Percentiles rank a stretch among this genome's conserved stretches.
These are phyloP conservation scores for Pomacea canaliculata DNA, from an alignment of 2,888 invertebrate species.

Conservation along the genomic window DNA sequence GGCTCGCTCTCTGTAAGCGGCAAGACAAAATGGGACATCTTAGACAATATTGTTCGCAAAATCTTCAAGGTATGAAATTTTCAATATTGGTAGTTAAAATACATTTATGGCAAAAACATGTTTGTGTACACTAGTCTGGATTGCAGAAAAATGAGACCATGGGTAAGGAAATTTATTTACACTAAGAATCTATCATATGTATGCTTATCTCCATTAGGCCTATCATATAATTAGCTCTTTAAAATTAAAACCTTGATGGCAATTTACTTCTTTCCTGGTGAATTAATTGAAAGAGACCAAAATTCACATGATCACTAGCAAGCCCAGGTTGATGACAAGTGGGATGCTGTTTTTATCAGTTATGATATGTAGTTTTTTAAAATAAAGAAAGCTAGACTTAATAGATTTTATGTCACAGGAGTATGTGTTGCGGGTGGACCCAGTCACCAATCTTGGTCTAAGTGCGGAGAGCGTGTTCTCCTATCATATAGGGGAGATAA, in stretches of 20 bases:
- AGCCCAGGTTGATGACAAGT: too few species aligned
- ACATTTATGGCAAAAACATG: background rate
- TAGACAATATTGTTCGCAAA: slow-evolving; percentile 90
- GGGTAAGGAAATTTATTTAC: background rate
- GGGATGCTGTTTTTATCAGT: too few species aligned
- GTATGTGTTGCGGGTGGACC: slow-evolving; percentile 90
- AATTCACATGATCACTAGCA: too few species aligned
- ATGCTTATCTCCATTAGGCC: background rate
- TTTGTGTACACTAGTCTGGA: background rate
- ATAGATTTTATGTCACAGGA: slow-evolving; percentile 73
- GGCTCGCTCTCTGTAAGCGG: slow-evolving; percentile 91
- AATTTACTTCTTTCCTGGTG: too few species aligned
- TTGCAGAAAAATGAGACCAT: background rate
- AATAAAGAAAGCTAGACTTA: too few species aligned
- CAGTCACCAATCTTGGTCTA: slow-evolving; percentile 87
- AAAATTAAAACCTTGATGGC: too few species aligned
- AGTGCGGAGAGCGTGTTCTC: slow-evolving; percentile 89
- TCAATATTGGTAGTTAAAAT: too few species aligned
- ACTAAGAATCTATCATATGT: background rate
- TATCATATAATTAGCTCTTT: background rate
- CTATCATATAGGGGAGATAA: slow-evolving; percentile 89
- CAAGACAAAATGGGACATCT: slow-evolving; percentile 93
- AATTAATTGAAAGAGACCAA: too few species aligned
- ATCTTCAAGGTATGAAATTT: slow-evolving; percentile 79
- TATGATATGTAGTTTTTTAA: too few species aligned